Percentiles rank a stretch among this genome's conserved stretches.
Evolutionary conservation across 2,888 invertebrate species (phyloP).

Genomic region (Dorcus parallelipipedus): DNA sequence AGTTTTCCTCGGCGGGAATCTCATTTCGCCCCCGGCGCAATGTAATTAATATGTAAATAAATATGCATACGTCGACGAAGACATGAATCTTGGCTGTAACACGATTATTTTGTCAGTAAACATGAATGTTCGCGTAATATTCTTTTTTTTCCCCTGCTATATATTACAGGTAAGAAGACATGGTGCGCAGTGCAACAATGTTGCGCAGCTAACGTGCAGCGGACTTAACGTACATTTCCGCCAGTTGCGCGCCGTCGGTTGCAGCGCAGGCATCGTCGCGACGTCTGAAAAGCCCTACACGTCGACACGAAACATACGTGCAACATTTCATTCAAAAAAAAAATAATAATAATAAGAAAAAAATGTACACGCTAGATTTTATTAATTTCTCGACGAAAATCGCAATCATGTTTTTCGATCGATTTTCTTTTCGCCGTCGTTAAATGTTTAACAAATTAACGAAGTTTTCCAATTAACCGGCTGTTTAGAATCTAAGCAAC

Average conservation of each 20-base stretch:
- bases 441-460: too few relatives aligned
- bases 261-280: constrained; percentile 31
- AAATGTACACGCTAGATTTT: background rate
- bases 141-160: background rate
- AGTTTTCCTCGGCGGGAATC: background rate
- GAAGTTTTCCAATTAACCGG: too few relatives aligned
- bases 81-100: background rate
- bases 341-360: background rate
- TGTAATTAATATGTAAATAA: background rate
- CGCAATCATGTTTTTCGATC: background rate
- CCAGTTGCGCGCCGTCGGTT: constrained; percentile 35
- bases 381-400: background rate
- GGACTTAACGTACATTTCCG: constrained; percentile 18
- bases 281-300: constrained; percentile 15
- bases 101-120: too few relatives aligned
- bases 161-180: constrained; percentile 9
- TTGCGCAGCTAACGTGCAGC: constrained; percentile 12
- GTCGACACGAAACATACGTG: background rate
- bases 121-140: constrained; percentile 1
- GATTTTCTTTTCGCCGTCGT: background rate
- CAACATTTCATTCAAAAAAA: constrained; percentile 1
- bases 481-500: background rate
- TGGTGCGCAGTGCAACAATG: constrained; percentile 27
- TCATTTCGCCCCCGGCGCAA: background rate
- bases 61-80: background rate